Conservation (phyloP, 2,888 invertebrate genomes). For the Bombyx huttoni region DNA sequence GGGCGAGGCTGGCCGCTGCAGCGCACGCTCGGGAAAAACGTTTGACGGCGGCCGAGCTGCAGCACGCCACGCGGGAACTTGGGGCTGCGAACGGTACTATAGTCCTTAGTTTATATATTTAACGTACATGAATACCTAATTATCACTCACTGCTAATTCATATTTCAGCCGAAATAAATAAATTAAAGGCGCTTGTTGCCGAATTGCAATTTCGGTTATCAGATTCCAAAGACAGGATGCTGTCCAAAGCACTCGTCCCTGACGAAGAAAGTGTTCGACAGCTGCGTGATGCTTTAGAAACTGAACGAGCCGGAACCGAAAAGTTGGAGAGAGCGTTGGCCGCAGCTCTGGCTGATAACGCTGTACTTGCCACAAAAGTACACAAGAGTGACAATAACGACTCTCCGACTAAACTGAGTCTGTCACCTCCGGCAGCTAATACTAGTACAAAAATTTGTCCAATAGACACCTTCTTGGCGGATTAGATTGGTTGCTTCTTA, state of each 20-base stretch:
- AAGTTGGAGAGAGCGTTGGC: conserved; percentile 43
- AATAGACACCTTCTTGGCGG: conserved; percentile 54
- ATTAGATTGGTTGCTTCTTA: conserved; percentile 18
- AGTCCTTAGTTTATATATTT: too few relatives aligned
- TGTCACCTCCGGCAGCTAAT: conserved; percentile 15
- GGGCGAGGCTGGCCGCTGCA: conserved; percentile 56
- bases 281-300: conserved; percentile 36
- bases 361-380: conserved; percentile 32
- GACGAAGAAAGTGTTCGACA: conserved; percentile 33
- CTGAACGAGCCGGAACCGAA: conserved; percentile 40
- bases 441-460: conserved; percentile 30
- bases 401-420: conserved; percentile 7
- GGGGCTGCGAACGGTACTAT: conserved; percentile 35
- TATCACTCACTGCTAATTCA: too few relatives aligned
- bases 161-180: conserved; percentile 43
- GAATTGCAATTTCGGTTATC: conserved; percentile 33
- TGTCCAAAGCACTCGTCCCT: conserved; percentile 11
- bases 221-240: conserved; percentile 7
- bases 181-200: conserved; percentile 30
- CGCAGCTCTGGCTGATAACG: conserved; percentile 47
- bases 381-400: conserved; percentile 26
- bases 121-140: too few relatives aligned
- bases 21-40: conserved; percentile 55
- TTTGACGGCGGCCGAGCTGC: conserved; percentile 41
- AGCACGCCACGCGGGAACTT: conserved; percentile 40